Base-by-base conservation (phyloP, 37 sponge, comb jelly and placozoan genomes). In the Aplysina aerophoba region DNA sequence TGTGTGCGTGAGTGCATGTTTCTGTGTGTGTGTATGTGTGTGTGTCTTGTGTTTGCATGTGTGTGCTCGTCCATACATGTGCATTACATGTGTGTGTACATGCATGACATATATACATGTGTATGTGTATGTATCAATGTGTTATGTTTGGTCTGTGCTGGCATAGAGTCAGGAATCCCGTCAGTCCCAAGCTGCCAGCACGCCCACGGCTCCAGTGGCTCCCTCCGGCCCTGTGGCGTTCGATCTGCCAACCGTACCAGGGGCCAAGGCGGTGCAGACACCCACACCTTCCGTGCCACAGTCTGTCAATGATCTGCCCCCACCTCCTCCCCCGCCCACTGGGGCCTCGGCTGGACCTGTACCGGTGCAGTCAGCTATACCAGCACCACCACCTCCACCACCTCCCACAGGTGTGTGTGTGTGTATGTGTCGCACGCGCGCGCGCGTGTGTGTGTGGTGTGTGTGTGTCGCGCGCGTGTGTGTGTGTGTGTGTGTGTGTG, bases 311-410 rank as follows among this genome's bases (percentile, higher is more conserved):
- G 83, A 41, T 15, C 62, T 66, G 36, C 88, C 88, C 30, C 88
- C 83, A 4, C 88, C 83, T 21, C 87, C 82, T 21, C 41, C 88
- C 53, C 83, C 82, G 3, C 78, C 78, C 25, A 75, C 54, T 41
- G 78, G 54, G 16, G 54, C 35, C 2, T 35, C 71, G 1, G 71
- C 20, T 16, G 14, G 20, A 16, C 33, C 31, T 63, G 3, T 38
- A 41, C 38, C 13, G 0, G 22, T 55, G 28, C 81, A 69, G 11
- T 79, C 71, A 4, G 58, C 67, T 59, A 19, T 77, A 11, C 80
- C 80, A 30, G 31, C 72, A 13, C 64, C 80, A 12, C 75, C 84
- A 13, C 79, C 80, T 20, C 41, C 79, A 24, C 75, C 83, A 41
- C 24, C 55, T 38, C 41, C 78, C 19, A 25, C 41, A 40, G 78